Conservation (phyloP, 2,797 vertebrate species). For the Picus viridis region DNA sequence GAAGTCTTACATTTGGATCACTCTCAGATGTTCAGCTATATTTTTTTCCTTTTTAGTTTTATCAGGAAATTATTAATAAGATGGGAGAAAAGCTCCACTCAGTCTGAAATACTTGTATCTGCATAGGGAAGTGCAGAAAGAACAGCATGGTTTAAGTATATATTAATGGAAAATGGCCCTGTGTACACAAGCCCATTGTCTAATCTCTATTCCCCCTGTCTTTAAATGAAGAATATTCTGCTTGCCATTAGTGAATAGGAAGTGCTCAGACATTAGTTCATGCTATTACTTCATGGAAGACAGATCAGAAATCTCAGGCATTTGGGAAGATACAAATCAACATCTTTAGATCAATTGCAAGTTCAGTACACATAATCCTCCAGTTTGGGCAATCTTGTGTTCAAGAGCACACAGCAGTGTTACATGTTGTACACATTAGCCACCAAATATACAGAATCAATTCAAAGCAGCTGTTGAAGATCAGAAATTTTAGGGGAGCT, state of each 20-base stretch:
- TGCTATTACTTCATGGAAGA: not conserved
- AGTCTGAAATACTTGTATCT: not conserved
- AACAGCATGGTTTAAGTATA: not conserved
- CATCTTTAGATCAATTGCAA: not conserved
- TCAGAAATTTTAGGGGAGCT: conserved; percentile 31
- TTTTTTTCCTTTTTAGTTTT: not conserved
- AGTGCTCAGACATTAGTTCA: not conserved
- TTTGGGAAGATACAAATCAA: not conserved
- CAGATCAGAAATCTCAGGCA: not conserved
- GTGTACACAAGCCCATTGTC: not conserved
- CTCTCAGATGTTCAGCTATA: not conserved
- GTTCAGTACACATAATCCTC: not conserved
- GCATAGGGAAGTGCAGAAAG: not conserved
- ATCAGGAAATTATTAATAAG: not conserved
- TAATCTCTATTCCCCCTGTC: not conserved
- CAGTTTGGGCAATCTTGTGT: not conserved
- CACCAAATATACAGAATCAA: conserved; percentile 9
- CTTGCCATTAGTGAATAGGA: not conserved
- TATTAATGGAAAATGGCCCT: not conserved
- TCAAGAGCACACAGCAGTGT: not conserved
- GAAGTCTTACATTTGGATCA: not conserved
- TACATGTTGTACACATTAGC: conserved; percentile 47
- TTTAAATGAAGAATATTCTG: not conserved
- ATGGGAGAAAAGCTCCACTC: not conserved
- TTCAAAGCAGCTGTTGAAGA: conserved; percentile 57